phyloP scores from a whole-genome alignment of 2,888 invertebrate species.

The Ariolimax columbianus region DNA sequence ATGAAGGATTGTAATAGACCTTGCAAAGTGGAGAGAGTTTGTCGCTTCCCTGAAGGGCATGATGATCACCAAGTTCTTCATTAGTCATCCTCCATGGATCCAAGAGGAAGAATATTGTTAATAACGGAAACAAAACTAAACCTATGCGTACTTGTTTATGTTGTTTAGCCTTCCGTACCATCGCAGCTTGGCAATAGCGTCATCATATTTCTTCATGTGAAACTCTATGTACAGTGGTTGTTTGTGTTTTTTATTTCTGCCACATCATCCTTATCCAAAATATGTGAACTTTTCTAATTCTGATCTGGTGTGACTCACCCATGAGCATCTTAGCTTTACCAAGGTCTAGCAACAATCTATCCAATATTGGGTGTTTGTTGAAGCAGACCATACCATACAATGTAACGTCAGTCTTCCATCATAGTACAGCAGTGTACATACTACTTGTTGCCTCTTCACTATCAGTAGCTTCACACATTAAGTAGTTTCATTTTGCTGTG shows the following conservation, averaged over 20 bases:
- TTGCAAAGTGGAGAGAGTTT: no score
- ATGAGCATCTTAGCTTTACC: neutral
- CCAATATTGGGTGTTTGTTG: neutral
- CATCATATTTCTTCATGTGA: neutral
- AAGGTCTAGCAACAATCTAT: neutral
- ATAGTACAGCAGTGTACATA: neutral
- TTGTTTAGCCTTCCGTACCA: no score
- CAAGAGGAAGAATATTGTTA: no score
- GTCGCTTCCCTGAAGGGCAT: no score
- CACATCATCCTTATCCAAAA: neutral
- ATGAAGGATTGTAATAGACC: no score
- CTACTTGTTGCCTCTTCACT: neutral
- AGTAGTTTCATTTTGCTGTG: neutral
- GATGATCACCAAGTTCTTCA: no score
- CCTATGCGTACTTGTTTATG: no score
- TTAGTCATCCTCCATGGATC: no score
- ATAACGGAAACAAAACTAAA: no score
- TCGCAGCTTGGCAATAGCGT: no score
- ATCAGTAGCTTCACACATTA: neutral
- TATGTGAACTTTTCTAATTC: neutral
- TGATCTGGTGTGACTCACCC: neutral
- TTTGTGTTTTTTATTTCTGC: no score
- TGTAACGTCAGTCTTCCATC: constrained; percentile 29
- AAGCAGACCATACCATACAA: neutral
- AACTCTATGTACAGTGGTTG: neutral